A percentile compares a stretch with the other conserved stretches of the same genome.
Conservation (phyloP, 2,113 vertebrate genomes). For the Microtus pennsylvanicus region DNA sequence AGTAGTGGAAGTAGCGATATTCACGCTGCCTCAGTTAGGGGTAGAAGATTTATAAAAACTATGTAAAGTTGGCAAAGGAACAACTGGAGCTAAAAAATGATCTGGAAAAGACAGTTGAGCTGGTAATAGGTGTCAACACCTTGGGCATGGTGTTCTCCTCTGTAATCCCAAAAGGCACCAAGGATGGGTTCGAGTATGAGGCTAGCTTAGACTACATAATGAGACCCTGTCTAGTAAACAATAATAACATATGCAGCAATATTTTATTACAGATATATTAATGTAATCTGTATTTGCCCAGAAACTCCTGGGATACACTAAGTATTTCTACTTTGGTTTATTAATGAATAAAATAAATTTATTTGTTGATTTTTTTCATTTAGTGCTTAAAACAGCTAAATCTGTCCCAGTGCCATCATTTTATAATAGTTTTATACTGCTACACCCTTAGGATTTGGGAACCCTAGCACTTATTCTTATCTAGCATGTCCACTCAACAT, state of each 20-base stretch:
- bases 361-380: neutral
- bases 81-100: neutral
- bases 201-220: too few species aligned
- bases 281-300: neutral
- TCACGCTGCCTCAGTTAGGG: neutral
- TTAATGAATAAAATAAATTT: neutral
- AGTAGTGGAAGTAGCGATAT: neutral
- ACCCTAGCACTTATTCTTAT: neutral
- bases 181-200: neutral
- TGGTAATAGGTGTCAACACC: neutral
- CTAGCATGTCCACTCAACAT: neutral
- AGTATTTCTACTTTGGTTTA: neutral
- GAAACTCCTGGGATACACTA: neutral
- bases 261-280: neutral
- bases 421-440: neutral
- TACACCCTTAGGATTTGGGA: neutral
- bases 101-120: neutral
- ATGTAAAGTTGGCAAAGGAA: neutral
- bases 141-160: neutral
- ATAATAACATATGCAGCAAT: neutral
- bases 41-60: neutral
- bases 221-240: neutral
- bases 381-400: neutral
- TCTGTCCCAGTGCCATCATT: neutral
- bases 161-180: neutral